Evolutionary conservation across 1,140 invertebrate genomes (phyloP).

Genomic region (Drosophila pseudoananassae): DNA sequence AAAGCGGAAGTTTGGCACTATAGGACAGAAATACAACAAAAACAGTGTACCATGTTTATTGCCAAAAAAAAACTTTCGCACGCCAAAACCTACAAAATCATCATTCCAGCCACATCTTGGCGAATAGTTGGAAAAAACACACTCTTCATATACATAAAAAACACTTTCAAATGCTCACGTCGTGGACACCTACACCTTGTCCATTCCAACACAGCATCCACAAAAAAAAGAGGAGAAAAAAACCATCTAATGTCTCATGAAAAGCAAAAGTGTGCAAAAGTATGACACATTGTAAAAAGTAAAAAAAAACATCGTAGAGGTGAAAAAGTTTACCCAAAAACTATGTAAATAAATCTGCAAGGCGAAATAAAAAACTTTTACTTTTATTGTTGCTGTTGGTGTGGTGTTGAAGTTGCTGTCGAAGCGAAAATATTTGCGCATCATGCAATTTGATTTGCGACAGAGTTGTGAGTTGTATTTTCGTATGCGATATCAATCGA

Average conservation of each 20-base stretch:
- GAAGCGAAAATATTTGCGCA: conserved; percentile 67
- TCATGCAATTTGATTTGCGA: conserved; percentile 79
- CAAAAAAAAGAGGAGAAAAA: conserved; percentile 21
- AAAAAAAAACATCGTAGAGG: conserved; percentile 11
- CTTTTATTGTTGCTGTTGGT: conserved; percentile 52
- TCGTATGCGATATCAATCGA: conserved; percentile 56
- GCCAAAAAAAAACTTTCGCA: conserved; percentile 63
- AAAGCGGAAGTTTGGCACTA: conserved; percentile 42
- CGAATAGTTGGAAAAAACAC: conserved; percentile 2
- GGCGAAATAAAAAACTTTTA: conserved; percentile 70
- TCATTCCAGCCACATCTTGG: conserved; percentile 39
- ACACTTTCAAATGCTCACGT: conserved; percentile 60
- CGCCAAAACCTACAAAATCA: conserved; percentile 50
- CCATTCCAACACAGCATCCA: conserved; percentile 33
- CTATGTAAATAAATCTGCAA: conserved; percentile 66
- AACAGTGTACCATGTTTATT: conserved; percentile 15
- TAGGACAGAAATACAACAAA: conserved; percentile 29
- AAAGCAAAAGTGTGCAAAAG: conserved; percentile 72
- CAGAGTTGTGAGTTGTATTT: conserved; percentile 46
- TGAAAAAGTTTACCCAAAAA: conserved; percentile 39
- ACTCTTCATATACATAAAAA: conserved; percentile 33
- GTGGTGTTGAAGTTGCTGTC: conserved; percentile 30
- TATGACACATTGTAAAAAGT: conserved; percentile 64
- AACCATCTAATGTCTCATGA: conserved; percentile 64
- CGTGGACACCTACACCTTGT: conserved; percentile 56